Conservation (phyloP, 1,140 invertebrate species). For the Colletes gigas region DNA sequence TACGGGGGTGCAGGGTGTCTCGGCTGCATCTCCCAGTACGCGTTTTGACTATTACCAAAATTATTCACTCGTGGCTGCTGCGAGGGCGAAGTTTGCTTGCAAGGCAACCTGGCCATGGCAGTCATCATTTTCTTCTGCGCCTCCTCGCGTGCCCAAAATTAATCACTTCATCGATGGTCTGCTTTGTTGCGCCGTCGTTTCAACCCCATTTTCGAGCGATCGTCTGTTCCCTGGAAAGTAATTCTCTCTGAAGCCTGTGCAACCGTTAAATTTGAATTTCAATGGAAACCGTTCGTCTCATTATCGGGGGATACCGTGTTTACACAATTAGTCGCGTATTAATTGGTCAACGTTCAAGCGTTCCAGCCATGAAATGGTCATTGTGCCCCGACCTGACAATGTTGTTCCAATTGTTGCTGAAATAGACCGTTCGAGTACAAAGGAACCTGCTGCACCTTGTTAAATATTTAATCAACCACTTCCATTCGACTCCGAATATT, state of each 20-base stretch:
- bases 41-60: slow-evolving; percentile 66
- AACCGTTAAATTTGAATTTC: background rate
- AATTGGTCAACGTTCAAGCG: too few species aligned
- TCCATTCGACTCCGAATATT: slow-evolving; percentile 1
- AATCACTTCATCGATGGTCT: slow-evolving; percentile 60
- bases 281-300: too few species aligned
- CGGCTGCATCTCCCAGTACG: slow-evolving; percentile 78
- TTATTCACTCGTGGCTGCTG: slow-evolving; percentile 74
- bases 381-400: too few species aligned
- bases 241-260: background rate
- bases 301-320: too few species aligned
- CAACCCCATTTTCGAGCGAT: slow-evolving; percentile 72
- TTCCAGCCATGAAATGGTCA: background rate
- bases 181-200: slow-evolving; percentile 74
- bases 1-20: slow-evolving; percentile 72
- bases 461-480: slow-evolving; percentile 18
- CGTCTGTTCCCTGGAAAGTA: slow-evolving; percentile 65
- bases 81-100: slow-evolving; percentile 76
- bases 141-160: slow-evolving; percentile 31
- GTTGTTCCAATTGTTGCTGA: background rate
- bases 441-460: slow-evolving; percentile 12
- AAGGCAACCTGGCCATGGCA: slow-evolving; percentile 79
- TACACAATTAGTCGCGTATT: too few species aligned
- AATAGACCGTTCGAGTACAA: background rate
- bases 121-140: slow-evolving; percentile 76